These are phyloP conservation scores for Puffinus mauretanicus DNA, from an alignment of 2,113 vertebrate genomes.

Conservation along the genomic window DNA sequence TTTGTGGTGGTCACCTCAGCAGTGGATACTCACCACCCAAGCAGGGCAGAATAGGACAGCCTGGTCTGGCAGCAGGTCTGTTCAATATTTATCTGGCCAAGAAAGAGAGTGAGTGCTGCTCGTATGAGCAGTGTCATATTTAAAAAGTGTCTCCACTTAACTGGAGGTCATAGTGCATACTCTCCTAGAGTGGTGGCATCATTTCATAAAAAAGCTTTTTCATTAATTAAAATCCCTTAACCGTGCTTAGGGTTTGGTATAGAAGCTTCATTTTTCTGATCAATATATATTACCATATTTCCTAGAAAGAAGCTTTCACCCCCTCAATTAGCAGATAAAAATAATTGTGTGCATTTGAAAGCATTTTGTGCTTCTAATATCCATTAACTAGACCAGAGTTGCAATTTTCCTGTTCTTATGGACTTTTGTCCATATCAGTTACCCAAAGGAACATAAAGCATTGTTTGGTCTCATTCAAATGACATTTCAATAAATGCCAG, in stretches of 20 bases:
- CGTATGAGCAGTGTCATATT: background rate
- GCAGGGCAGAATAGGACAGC: background rate
- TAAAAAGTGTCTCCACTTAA: slow-evolving; percentile 10
- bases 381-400: slow-evolving; percentile 43
- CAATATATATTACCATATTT: slow-evolving; percentile 65
- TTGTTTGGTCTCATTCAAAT: slow-evolving; percentile 3
- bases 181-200: slow-evolving; percentile 10
- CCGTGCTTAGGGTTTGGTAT: slow-evolving; percentile 18
- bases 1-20: background rate
- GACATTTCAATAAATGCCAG: slow-evolving; percentile 8
- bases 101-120: background rate
- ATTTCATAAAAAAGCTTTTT: slow-evolving; percentile 62
- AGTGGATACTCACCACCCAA: background rate
- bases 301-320: slow-evolving; percentile 55
- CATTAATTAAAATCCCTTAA: slow-evolving; percentile 68
- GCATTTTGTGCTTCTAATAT: slow-evolving; percentile 27
- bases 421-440: background rate
- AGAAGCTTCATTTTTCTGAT: slow-evolving; percentile 58
- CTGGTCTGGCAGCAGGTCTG: background rate
- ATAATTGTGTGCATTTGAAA: slow-evolving; percentile 36
- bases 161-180: background rate
- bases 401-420: background rate
- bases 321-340: slow-evolving; percentile 27
- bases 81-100: background rate
- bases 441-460: background rate